These are phyloP conservation scores for Torymus texanus DNA, from an alignment of 2,888 invertebrate genomes.

Conservation along the genomic window DNA sequence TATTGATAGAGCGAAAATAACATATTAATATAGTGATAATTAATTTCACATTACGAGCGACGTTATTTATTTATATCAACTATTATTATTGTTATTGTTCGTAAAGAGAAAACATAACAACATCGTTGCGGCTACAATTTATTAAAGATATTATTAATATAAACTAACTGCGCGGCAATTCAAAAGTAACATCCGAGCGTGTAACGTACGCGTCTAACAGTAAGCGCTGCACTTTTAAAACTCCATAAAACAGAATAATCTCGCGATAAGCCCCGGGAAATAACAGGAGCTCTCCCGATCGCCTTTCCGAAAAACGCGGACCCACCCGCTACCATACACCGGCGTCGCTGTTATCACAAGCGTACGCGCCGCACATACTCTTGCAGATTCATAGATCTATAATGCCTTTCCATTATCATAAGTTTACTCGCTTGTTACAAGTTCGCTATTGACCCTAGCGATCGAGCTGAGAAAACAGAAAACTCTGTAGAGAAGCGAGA, in stretches of 20 bases:
- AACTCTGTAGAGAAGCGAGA: not conserved
- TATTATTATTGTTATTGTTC: too few relatives aligned
- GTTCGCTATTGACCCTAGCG: conserved; percentile 20
- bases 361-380: not conserved
- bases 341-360: conserved; percentile 23
- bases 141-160: too few relatives aligned
- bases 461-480: conserved; percentile 23
- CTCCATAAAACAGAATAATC: conserved; percentile 22
- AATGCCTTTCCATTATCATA: conserved; percentile 48
- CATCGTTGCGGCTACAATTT: too few relatives aligned
- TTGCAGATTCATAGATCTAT: conserved; percentile 38
- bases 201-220: too few relatives aligned
- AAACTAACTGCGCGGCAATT: too few relatives aligned
- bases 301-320: conserved; percentile 9
- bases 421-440: conserved; percentile 44
- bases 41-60: too few relatives aligned
- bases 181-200: too few relatives aligned
- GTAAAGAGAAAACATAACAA: too few relatives aligned
- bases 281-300: not conserved
- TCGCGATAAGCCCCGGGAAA: conserved; percentile 19
- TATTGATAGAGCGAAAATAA: too few relatives aligned
- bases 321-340: not conserved
- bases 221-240: not conserved
- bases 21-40: too few relatives aligned
- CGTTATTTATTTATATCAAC: too few relatives aligned